Evolutionary conservation across 2,113 vertebrate genomes (phyloP), one percentile per base, ranked within the genome.

Genomic region (Heptranchias perlo): DNA sequence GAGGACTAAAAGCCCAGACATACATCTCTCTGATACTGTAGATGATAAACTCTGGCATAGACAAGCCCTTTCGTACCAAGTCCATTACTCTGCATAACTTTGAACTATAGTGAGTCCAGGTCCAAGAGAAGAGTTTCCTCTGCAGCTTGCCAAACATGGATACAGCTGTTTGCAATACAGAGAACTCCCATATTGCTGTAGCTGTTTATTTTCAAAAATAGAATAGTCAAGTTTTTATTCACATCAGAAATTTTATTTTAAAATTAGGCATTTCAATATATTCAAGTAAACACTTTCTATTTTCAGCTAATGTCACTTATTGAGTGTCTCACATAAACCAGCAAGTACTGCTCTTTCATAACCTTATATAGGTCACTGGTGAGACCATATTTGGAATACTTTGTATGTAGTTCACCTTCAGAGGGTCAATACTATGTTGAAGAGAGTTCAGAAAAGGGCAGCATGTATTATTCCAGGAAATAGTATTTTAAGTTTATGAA

Each of bases 131-230:
- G 23, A 10, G 0, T 16, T 89, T 89, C 10, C 49, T 89, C 49
- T 54, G 28, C 58, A 52, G 28, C 52, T 25, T 31, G 25, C 47
- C 25, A 54, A 87, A 54, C 52, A 89, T 31, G 11, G 13, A 25
- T 35, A 54, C 86, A 39, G 14, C n/a, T 82, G 44, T 52, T 87
- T 89, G 31, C 69, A 89, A 25, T 54, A 54, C 25, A 28, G 28
- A 89, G 28, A 89, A 89, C 25, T 89, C 86, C 86, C 25, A 58
- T 13, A 54, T 54, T 89, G 82, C 18, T 47, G 8, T 82, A 7
- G 44, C 21, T 86, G 86, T 52, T 89, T 89, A 89, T 89, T 89
- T 89, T 89, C 86, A 89, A 89, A 54, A 35, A 89, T 89, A 31
- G 47, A 54, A 89, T 54, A 28, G 21, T 49, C 7, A 0, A 28